Evolutionary conservation across 2,888 invertebrate species (phyloP).

Genomic region (Drosophila monieri): DNA sequence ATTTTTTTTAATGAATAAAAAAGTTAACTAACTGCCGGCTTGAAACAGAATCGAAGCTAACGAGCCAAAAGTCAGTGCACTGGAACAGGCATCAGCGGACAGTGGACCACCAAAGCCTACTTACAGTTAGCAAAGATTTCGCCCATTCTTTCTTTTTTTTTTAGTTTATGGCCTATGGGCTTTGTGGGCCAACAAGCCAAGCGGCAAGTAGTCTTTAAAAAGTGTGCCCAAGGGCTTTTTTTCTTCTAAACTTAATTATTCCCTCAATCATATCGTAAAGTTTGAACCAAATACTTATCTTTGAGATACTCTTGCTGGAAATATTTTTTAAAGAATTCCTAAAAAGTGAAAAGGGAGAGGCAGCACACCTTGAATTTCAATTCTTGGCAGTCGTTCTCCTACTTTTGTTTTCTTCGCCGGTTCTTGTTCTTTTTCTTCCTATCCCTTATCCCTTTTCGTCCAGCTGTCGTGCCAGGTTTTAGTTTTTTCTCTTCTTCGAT

Average conservation of each 20-base stretch:
- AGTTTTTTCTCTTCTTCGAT: constrained; percentile 21
- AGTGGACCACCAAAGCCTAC: constrained; percentile 26
- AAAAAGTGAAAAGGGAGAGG: constrained; percentile 21
- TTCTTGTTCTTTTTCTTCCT: constrained; percentile 1
- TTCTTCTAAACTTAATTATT: background rate
- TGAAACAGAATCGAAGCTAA: constrained; percentile 72
- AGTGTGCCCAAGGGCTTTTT: constrained; percentile 5
- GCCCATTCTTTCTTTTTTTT: constrained; percentile 5
- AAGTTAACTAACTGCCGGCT: constrained; percentile 38
- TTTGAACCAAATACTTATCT: too few species aligned
- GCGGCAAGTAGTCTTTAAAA: constrained; percentile 14
- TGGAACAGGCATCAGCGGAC: constrained; percentile 54
- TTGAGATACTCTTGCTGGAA: too few species aligned
- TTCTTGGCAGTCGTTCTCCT: constrained; percentile 22
- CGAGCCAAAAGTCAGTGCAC: constrained; percentile 70
- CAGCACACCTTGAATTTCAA: constrained; percentile 61
- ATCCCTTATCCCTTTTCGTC: constrained; percentile 1
- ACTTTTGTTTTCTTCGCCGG: background rate
- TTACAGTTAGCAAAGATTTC: constrained; percentile 54
- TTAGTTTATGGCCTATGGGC: background rate
- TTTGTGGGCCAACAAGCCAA: constrained; percentile 25
- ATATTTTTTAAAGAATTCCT: background rate
- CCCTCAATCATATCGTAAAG: background rate
- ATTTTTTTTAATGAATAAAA: constrained; percentile 19
- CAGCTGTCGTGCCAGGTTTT: constrained; percentile 36